phyloP scores from a whole-genome alignment of 1,140 invertebrate species.

The Heliconius hermathena region DNA sequence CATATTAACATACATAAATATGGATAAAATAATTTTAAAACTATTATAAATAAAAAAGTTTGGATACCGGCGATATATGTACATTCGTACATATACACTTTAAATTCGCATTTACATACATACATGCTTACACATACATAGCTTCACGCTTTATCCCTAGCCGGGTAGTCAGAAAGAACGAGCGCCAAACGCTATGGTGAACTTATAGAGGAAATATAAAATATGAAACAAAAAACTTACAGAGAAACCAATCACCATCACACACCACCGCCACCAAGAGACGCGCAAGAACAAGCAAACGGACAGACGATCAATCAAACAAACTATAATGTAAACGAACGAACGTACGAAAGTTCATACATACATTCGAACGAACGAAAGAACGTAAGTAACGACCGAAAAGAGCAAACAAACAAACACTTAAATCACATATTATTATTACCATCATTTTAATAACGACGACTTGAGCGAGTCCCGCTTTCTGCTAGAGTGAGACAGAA shows the following conservation, averaged over 20 bases:
- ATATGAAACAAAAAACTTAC: constrained; percentile 21
- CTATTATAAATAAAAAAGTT: too few relatives aligned
- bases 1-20: background rate
- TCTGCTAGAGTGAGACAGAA: constrained; percentile 50
- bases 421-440: constrained; percentile 45
- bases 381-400: background rate
- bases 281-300: constrained; percentile 21
- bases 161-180: too few relatives aligned
- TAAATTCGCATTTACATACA: too few relatives aligned
- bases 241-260: constrained; percentile 32
- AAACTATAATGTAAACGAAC: background rate
- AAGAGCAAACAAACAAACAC: constrained; percentile 41
- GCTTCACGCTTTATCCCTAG: too few relatives aligned
- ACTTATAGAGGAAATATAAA: too few relatives aligned
- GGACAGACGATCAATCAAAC: background rate
- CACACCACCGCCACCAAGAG: constrained; percentile 7
- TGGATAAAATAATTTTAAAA: background rate
- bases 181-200: too few relatives aligned
- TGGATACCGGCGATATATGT: too few relatives aligned
- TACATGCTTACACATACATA: too few relatives aligned
- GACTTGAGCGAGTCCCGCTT: constrained; percentile 59
- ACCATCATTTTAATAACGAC: constrained; percentile 59
- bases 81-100: too few relatives aligned
- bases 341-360: background rate
- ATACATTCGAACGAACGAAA: background rate